phyloP scores from a whole-genome alignment of 2,113 vertebrate genomes.

The Deroptyus accipitrinus region DNA sequence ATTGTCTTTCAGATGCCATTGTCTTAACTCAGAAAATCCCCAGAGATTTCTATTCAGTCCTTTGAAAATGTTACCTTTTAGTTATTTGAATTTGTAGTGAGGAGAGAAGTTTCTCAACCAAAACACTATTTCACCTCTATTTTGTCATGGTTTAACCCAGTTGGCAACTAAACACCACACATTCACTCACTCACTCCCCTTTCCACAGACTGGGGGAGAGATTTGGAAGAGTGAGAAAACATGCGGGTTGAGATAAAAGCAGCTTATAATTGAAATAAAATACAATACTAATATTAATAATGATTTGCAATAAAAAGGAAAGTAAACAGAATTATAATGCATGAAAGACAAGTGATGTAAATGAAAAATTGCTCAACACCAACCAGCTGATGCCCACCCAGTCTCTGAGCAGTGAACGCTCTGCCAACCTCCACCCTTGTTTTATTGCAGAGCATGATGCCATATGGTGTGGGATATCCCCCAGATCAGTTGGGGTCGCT shows the following conservation, averaged over 20 bases:
- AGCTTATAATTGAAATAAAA: background rate
- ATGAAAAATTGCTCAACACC: background rate
- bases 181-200: fast-evolving
- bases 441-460: background rate
- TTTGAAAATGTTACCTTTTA: background rate
- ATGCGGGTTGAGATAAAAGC: background rate
- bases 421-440: fast-evolving
- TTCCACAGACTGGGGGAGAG: fast-evolving
- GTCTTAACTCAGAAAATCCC: background rate
- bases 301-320: background rate
- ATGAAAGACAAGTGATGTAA: background rate
- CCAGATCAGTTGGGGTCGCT: background rate
- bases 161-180: background rate
- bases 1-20: background rate
- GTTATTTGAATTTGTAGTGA: background rate
- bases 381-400: fast-evolving
- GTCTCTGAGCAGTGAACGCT: fast-evolving
- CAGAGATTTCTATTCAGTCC: background rate
- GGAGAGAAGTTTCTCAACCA: background rate
- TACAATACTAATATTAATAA: background rate
- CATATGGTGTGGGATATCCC: background rate
- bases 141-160: background rate
- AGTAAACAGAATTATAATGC: background rate
- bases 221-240: background rate
- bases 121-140: background rate